Evolutionary conservation across 64 coral and sea anemone species (phyloP).

Genomic region (Dendrophyllia cribrosa): DNA sequence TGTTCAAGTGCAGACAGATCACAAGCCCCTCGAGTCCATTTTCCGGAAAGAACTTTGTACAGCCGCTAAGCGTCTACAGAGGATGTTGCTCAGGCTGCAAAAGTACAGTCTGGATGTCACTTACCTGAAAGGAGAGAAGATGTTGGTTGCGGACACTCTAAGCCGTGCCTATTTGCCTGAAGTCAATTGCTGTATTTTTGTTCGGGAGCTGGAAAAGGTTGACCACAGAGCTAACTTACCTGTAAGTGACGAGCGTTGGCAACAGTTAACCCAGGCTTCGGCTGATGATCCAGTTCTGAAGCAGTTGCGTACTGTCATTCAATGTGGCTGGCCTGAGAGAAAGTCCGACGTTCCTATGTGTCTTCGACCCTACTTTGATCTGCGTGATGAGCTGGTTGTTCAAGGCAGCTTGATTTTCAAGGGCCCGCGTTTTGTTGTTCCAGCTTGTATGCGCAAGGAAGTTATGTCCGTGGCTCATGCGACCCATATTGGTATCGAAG

Average conservation of each 20-base stretch:
- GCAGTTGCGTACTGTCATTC: not conserved
- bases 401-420: constrained; percentile 19
- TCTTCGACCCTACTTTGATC: constrained; percentile 14
- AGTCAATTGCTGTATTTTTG: not conserved
- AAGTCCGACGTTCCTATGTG: constrained; percentile 23
- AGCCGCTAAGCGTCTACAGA: not conserved
- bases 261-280: constrained; percentile 21
- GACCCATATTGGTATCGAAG: constrained; percentile 14
- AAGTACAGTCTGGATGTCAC: not conserved
- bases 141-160: not conserved
- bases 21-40: not conserved
- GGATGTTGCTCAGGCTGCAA: not conserved
- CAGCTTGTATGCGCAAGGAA: constrained; percentile 23
- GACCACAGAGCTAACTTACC: constrained; percentile 16
- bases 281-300: constrained; percentile 15
- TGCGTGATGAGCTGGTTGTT: constrained; percentile 11
- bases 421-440: constrained; percentile 11
- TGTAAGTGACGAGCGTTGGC: not conserved
- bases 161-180: not conserved
- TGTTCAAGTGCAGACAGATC: not conserved
- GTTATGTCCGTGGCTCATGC: not conserved
- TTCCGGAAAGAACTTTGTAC: constrained; percentile 9
- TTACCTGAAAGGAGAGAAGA: not conserved
- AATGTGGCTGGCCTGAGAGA: constrained; percentile 18
- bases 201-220: constrained; percentile 10